Evolutionary conservation across 2,888 invertebrate genomes (phyloP), one percentile per base, ranked within the genome.

Genomic region (Anoplius nigerrimus): DNA sequence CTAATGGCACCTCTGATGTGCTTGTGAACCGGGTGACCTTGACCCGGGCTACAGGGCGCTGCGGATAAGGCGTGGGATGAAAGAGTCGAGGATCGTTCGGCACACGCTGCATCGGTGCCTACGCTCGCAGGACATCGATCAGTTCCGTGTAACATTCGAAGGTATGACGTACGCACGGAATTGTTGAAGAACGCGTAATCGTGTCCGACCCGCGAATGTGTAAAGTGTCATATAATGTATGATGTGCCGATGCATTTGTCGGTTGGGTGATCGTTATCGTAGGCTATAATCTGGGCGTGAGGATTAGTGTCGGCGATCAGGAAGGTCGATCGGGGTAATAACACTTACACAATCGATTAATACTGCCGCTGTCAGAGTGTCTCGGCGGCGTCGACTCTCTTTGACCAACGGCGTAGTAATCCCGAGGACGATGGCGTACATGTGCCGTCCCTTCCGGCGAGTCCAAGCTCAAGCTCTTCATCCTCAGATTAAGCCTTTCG

Each of bases 391-490:
- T 87, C 5, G 86, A 85, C 59, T 88, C 87, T 54, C 84, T 82
- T 27, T 82, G 83, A 34, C 85, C 84, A 42, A 84, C 73, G 63
- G 84, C 72, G 78, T 89, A 87, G 59, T 87, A 87, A 76, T 88
- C 88, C 51, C 88, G 93, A 62, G 95, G 92, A 53, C 96, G 92
- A 83, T 96, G 91, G 84, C 94, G 93, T 46, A 92, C 93, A 86
- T 94, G 94, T 89, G 97, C 96, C 71, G 95, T 94, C 83, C 96
- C 96, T 90, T 98, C 98, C 74, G 98, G 98, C 42, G 97, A 97
- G 90, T 98, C 98, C 93, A 98, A 91, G 73, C 98, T 98, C 84
- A 98, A 93, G 89, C 97, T 97, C 93, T 98, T 98, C 98, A 98
- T 98, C 89, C 98, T 94, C 90, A 98, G 93, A 91, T 98, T 97